Conservation (phyloP, 2,888 invertebrate species). For the Drosophila borealis region DNA sequence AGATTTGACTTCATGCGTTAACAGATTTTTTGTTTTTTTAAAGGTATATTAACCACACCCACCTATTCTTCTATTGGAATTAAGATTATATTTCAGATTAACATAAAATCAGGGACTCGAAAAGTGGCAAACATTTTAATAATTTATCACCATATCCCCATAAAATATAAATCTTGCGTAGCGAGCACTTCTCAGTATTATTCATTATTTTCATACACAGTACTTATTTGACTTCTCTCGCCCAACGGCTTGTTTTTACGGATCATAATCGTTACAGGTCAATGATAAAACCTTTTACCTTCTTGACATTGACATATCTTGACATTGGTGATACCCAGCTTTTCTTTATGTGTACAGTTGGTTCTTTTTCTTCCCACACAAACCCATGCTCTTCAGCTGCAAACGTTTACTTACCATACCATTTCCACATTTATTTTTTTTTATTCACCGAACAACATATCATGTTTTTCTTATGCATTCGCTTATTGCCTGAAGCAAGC, state of each 20-base stretch:
- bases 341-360: neutral
- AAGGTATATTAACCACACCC: too few species aligned
- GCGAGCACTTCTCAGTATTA: too few species aligned
- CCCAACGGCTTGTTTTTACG: neutral
- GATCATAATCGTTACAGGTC: neutral
- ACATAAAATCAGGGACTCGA: too few species aligned
- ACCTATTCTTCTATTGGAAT: too few species aligned
- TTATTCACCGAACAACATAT: neutral
- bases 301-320: constrained; percentile 9
- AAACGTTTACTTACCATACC: constrained; percentile 10
- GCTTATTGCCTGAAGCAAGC: constrained; percentile 15
- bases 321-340: constrained; percentile 4
- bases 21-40: too few species aligned
- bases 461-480: constrained; percentile 49
- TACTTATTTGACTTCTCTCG: too few species aligned
- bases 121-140: too few species aligned
- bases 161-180: too few species aligned
- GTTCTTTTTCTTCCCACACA: constrained; percentile 2
- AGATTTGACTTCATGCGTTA: too few species aligned
- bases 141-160: too few species aligned
- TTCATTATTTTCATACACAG: too few species aligned
- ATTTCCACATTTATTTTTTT: neutral
- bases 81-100: too few species aligned
- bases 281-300: neutral
- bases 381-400: neutral